These are phyloP conservation scores for Meteorus cinctellus DNA, from an alignment of 2,888 invertebrate species.

Conservation along the genomic window DNA sequence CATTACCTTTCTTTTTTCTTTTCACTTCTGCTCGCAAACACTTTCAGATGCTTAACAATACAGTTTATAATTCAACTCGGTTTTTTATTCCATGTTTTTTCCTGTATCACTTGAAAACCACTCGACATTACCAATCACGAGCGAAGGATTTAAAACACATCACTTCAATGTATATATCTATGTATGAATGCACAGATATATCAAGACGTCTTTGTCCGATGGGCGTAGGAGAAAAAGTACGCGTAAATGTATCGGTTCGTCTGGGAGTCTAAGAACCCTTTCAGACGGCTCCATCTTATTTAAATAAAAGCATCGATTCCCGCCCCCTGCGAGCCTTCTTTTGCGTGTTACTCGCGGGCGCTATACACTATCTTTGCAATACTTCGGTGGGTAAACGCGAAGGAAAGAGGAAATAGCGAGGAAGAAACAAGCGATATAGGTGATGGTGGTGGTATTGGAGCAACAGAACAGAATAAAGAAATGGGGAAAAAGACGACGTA, in stretches of 20 bases:
- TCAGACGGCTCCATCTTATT: conserved; percentile 59
- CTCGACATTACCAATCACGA: conserved; percentile 31
- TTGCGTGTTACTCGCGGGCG: conserved; percentile 43
- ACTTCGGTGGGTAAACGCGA: conserved; percentile 36
- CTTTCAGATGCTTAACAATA: background rate
- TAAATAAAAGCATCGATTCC: conserved; percentile 58
- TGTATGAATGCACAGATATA: conserved; percentile 3
- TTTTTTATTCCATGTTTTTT: background rate
- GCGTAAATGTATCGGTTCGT: conserved; percentile 41
- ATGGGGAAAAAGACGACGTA: conserved; percentile 37
- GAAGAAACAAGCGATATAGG: conserved; percentile 19
- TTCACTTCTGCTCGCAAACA: conserved; percentile 15
- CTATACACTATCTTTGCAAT: conserved; percentile 23
- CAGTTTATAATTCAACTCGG: conserved; percentile 7
- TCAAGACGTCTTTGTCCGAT: conserved; percentile 13
- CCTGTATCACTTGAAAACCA: background rate
- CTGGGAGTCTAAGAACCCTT: conserved; percentile 55
- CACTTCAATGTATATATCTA: conserved; percentile 8
- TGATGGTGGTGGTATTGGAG: background rate
- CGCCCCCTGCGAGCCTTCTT: conserved; percentile 45
- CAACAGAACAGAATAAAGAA: conserved; percentile 30
- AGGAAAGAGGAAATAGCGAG: conserved; percentile 25
- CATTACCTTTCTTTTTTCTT: background rate
- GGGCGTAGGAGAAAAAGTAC: conserved; percentile 26
- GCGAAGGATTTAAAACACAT: background rate